A percentile compares a stretch with the other conserved stretches of the same genome.
These are phyloP conservation scores for Drosophila asahinai DNA, from an alignment of 1,140 invertebrate species.

Conservation along the genomic window DNA sequence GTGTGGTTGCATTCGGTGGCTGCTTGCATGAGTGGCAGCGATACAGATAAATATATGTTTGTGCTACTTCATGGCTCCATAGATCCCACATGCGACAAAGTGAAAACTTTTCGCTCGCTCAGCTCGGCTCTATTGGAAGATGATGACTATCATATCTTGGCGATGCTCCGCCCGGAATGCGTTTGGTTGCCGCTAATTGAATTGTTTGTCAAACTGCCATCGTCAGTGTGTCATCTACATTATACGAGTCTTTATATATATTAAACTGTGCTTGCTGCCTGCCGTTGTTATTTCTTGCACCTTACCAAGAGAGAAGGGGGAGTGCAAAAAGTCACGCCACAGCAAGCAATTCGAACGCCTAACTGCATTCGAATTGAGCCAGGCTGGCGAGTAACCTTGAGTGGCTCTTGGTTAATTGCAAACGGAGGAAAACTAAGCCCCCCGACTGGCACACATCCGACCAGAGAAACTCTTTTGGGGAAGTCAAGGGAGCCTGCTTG, in stretches of 20 bases:
- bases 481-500: conserved; percentile 12
- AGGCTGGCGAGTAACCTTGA: conserved; percentile 69
- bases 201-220: conserved; percentile 43
- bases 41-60: conserved; percentile 55
- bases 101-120: conserved; percentile 66
- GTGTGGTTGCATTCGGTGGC: conserved; percentile 54
- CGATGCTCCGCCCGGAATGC: conserved; percentile 31
- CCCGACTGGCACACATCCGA: conserved; percentile 25
- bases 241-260: neutral
- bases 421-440: conserved; percentile 4
- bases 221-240: conserved; percentile 29
- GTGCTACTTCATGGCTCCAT: conserved; percentile 71
- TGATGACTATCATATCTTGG: conserved; percentile 34
- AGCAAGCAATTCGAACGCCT: conserved; percentile 70
- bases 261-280: conserved; percentile 8
- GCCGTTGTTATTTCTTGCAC: conserved; percentile 9
- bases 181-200: conserved; percentile 41
- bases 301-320: neutral
- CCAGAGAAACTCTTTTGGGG: conserved; percentile 18
- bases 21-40: conserved; percentile 67
- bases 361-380: conserved; percentile 68
- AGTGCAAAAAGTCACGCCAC: conserved; percentile 45
- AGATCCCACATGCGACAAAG: conserved; percentile 74
- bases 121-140: neutral
- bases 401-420: conserved; percentile 57